Evolutionary conservation across 2,888 invertebrate genomes (phyloP).

Genomic region (Diabrotica balteata): DNA sequence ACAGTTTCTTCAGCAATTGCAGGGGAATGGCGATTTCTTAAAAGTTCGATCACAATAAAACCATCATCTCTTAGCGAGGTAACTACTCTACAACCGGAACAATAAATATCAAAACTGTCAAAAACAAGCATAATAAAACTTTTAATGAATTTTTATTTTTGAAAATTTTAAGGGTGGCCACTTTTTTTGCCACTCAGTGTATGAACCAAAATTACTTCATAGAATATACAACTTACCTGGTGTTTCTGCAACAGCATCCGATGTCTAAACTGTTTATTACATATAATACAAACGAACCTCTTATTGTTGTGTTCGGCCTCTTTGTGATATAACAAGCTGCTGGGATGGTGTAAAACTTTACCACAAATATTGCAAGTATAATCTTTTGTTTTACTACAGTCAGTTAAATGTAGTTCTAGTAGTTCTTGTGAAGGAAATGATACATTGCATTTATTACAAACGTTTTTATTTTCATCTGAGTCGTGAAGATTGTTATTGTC

Average conservation of each 20-base stretch:
- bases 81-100: no score
- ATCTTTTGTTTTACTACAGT: slow-evolving; percentile 38
- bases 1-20: no score
- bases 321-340: slow-evolving; percentile 78
- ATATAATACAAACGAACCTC: slow-evolving; percentile 61
- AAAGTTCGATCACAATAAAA: no score
- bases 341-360: slow-evolving; percentile 71
- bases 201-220: no score
- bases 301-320: slow-evolving; percentile 64
- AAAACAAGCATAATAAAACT: no score
- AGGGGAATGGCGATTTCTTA: no score
- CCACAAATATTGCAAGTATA: slow-evolving; percentile 67
- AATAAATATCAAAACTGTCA: no score
- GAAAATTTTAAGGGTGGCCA: no score
- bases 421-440: slow-evolving; percentile 69
- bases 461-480: neutral
- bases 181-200: no score
- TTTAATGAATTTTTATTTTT: no score
- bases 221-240: slow-evolving; percentile 62
- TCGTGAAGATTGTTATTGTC: slow-evolving; percentile 4
- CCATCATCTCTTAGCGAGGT: no score
- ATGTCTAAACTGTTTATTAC: slow-evolving; percentile 78
- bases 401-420: slow-evolving; percentile 64
- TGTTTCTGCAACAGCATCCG: slow-evolving; percentile 77
- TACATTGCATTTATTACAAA: slow-evolving; percentile 67